Base-by-base conservation (phyloP, 2,797 vertebrate species). In the Cuculus canorus region DNA sequence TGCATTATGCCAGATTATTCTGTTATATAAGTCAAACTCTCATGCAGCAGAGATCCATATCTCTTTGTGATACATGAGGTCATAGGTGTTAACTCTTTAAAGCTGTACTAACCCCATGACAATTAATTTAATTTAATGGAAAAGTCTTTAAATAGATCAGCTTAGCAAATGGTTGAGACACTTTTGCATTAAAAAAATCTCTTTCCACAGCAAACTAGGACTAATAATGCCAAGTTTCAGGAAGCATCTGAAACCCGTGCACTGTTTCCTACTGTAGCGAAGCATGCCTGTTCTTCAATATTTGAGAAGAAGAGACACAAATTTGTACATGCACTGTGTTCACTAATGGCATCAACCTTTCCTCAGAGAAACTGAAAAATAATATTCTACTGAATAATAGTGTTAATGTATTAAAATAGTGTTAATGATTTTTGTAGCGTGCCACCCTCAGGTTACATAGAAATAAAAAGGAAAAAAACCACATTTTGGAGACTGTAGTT, bases 21-120 rank as follows among this genome's bases (percentile, higher is more conserved):
- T 79, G 13, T 47, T 95, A 95, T 90, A 82, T 93, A 91, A 91
- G 95, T 91, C 95, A 94, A 70, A 72, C 66, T 64, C 63, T 69
- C 14, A 2, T 10, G 48, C 43, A 91, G 80, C 56, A 88, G 57
- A 93, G 82, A 61, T 85, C 45, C 33, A 0, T 6, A 60, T 59
- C 66, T 86, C 90, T 85, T 57, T 83, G 73, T 57, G 30, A 50
- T 69, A 17, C 37, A 7, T 21, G 72, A 91, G 88, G 80, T 66
- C 88, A 88, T 13, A 84, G 43, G 84, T 80, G 86, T 57, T 70
- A 88, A 81, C 73, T 94, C 83, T 84, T 77, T 73, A 85, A 82
- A 82, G 63, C 80, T 13, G 3, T 35, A 53, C 35, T 63, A 81
- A 76, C 50, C 87, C 82, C 80, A 53, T 35, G 87, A 91, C 82